These are phyloP conservation scores for Parazoanthus darwini DNA, from an alignment of 92 coral and sea anemone genomes.

Conservation along the genomic window DNA sequence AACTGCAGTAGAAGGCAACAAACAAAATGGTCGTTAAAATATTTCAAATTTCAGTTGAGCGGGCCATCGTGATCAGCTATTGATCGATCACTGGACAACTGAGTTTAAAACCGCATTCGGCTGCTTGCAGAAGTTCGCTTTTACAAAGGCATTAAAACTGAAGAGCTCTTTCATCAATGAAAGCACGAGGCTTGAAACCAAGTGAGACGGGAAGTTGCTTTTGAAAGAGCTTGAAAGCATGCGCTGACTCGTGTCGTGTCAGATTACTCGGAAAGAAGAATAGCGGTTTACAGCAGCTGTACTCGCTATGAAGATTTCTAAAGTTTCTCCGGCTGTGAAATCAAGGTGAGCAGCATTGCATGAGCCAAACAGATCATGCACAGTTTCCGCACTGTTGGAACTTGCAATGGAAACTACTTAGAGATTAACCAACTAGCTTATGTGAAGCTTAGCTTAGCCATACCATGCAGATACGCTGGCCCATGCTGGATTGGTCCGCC, in stretches of 20 bases:
- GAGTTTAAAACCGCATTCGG: neutral
- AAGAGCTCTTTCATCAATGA: neutral
- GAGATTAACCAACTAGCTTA: too few species aligned
- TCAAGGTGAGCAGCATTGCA: neutral
- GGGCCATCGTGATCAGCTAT: neutral
- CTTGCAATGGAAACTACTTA: neutral
- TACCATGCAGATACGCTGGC: too few species aligned
- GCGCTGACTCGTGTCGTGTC: neutral
- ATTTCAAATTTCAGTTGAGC: neutral
- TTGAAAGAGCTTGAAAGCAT: neutral
- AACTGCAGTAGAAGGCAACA: neutral
- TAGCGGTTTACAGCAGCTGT: neutral
- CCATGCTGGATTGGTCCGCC: neutral
- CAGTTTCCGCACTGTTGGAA: neutral
- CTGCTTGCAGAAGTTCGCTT: neutral
- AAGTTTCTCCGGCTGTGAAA: conserved; percentile 11
- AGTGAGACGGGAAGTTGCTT: neutral
- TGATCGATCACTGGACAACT: neutral
- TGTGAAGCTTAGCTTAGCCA: too few species aligned
- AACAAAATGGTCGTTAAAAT: neutral
- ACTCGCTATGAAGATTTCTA: neutral
- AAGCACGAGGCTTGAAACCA: neutral
- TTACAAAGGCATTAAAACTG: neutral
- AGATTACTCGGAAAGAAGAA: neutral
- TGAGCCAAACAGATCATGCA: neutral